Evolutionary conservation across 2,113 vertebrate species (phyloP).

Genomic region (Catharus fuscescens): DNA sequence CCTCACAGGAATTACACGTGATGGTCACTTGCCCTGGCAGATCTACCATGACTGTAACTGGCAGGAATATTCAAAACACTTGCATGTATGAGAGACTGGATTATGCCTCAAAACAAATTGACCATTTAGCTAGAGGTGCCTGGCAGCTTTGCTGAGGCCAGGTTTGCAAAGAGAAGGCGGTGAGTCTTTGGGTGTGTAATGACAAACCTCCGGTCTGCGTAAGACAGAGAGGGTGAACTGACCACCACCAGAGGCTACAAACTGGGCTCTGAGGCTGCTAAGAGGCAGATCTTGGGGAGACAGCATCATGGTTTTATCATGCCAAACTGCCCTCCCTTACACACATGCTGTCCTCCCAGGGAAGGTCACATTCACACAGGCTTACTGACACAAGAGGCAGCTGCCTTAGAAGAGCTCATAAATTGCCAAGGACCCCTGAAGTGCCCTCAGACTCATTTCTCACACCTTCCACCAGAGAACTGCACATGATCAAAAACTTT

Average conservation of each 20-base stretch:
- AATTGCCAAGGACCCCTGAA: not conserved
- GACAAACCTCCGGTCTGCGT: not conserved
- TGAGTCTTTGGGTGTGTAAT: not conserved
- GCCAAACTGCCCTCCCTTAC: not conserved
- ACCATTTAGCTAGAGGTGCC: not conserved
- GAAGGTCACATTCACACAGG: not conserved
- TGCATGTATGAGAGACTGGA: not conserved
- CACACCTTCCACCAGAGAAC: not conserved
- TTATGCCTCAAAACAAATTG: not conserved
- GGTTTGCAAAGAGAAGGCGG: not conserved
- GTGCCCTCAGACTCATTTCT: not conserved
- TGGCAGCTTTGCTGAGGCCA: not conserved
- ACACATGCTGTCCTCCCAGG: rapidly evolving
- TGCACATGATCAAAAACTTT: rapidly evolving
- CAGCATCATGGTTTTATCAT: not conserved
- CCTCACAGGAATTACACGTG: not conserved
- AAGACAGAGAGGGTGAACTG: not conserved
- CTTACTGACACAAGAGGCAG: not conserved
- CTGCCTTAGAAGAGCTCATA: not conserved
- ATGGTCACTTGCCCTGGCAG: not conserved
- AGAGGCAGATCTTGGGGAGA: not conserved
- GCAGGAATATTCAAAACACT: not conserved
- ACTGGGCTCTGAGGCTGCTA: not conserved
- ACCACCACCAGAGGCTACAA: not conserved
- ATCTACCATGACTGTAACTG: not conserved